Evolutionary conservation across 2,888 invertebrate species (phyloP).

Genomic region (Polia nebulosa): DNA sequence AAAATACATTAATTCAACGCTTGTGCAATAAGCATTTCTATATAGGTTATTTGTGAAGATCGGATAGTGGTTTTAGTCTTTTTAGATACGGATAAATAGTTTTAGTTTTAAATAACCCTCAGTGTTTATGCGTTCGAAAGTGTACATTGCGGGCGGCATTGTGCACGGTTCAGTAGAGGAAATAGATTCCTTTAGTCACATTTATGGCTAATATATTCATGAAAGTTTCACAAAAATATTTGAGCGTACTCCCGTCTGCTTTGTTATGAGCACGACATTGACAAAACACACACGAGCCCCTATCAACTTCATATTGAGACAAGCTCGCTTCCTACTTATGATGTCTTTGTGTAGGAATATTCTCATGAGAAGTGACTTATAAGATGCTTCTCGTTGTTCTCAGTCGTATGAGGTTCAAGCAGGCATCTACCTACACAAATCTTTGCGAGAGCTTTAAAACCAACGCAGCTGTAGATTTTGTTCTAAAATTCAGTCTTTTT

Average conservation of each 20-base stretch:
- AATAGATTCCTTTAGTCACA: slow-evolving; percentile 90
- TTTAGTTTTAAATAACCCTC: slow-evolving; percentile 22
- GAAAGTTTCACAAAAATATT: slow-evolving; percentile 89
- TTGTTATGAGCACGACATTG: slow-evolving; percentile 80
- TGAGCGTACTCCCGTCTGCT: slow-evolving; percentile 81
- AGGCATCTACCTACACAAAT: background rate
- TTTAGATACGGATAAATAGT: slow-evolving; percentile 19
- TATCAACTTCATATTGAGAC: slow-evolving; percentile 74
- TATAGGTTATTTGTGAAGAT: background rate
- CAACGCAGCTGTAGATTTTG: background rate
- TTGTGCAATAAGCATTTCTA: slow-evolving; percentile 12
- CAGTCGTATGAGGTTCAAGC: slow-evolving; percentile 27
- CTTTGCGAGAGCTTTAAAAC: background rate
- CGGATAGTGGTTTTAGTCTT: background rate
- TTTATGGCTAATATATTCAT: slow-evolving; percentile 91
- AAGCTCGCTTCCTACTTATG: slow-evolving; percentile 67
- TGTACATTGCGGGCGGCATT: slow-evolving; percentile 26
- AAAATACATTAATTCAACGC: slow-evolving; percentile 8
- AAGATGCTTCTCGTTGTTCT: slow-evolving; percentile 29
- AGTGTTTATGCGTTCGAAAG: slow-evolving; percentile 41
- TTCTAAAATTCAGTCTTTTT: background rate
- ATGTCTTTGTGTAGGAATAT: slow-evolving; percentile 66
- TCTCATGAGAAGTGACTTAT: slow-evolving; percentile 44
- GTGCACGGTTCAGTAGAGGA: slow-evolving; percentile 76
- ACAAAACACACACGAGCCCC: slow-evolving; percentile 75